Evolutionary conservation across 92 coral and sea anemone species (phyloP).

Genomic region (Diadumene lineata): DNA sequence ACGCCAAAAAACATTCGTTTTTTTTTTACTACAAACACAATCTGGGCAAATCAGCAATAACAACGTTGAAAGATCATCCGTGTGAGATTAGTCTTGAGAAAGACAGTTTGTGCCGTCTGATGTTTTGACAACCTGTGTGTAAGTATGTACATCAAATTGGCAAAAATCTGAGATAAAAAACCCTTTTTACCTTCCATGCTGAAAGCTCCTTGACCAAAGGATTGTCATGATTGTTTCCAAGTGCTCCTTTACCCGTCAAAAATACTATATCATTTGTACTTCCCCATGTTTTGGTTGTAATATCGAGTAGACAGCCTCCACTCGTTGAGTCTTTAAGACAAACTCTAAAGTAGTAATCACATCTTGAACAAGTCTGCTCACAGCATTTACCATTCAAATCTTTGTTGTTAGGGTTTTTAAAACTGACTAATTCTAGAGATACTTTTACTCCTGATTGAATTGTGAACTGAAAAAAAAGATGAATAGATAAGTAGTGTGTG

Average conservation of each 20-base stretch:
- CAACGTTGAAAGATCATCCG: no score
- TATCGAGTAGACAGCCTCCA: slow-evolving; percentile 44
- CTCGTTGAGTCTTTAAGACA: slow-evolving; percentile 51
- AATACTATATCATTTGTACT: slow-evolving; percentile 66
- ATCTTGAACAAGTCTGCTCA: slow-evolving; percentile 52
- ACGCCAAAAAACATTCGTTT: no score
- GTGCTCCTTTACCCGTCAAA: slow-evolving; percentile 13
- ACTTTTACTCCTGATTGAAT: slow-evolving; percentile 55
- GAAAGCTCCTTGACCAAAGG: slow-evolving; percentile 56
- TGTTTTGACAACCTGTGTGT: no score
- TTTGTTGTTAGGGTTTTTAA: slow-evolving; percentile 59
- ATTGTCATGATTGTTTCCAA: slow-evolving; percentile 42
- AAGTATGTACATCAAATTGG: no score
- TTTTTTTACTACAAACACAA: no score
- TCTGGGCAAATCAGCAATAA: no score
- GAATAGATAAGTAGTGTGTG: no score
- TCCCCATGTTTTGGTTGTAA: slow-evolving; percentile 42
- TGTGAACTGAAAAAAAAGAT: slow-evolving; percentile 10
- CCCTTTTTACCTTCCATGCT: slow-evolving; percentile 65
- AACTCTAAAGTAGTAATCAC: slow-evolving; percentile 62
- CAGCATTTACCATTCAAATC: slow-evolving; percentile 71
- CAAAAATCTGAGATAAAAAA: no score
- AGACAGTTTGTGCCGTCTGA: no score
- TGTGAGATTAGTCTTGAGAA: no score
- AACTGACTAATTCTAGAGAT: slow-evolving; percentile 46